Evolutionary conservation across 2,888 invertebrate genomes (phyloP).

Genomic region (Linnaemya tessellans): DNA sequence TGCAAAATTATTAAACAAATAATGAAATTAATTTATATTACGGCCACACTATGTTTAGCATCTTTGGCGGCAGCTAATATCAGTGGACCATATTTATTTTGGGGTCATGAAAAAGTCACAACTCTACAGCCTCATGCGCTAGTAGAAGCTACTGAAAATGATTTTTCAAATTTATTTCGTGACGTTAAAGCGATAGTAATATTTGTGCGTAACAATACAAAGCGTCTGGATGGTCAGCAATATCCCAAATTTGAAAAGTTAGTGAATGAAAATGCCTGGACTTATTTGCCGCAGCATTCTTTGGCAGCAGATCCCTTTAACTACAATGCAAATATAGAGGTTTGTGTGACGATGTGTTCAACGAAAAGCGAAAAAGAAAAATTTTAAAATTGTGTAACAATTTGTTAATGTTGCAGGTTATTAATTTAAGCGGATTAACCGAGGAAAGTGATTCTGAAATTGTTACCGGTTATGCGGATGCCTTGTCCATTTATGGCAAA

Average conservation of each 20-base stretch:
- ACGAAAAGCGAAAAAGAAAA: conserved; percentile 38
- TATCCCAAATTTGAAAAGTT: conserved; percentile 85
- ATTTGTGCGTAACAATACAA: conserved; percentile 85
- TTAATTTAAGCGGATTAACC: conserved; percentile 84
- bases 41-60: conserved; percentile 75
- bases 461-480: conserved; percentile 85
- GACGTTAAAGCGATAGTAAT: conserved; percentile 86
- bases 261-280: conserved; percentile 84
- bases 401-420: conserved; percentile 83
- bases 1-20: conserved; percentile 61
- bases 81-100: conserved; percentile 86
- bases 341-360: conserved; percentile 56
- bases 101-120: conserved; percentile 85
- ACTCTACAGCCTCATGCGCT: conserved; percentile 84
- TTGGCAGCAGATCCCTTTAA: conserved; percentile 86
- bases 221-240: conserved; percentile 84
- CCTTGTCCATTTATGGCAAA: conserved; percentile 85
- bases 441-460: conserved; percentile 85
- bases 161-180: conserved; percentile 85
- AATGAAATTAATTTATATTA: conserved; percentile 76
- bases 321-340: conserved; percentile 86
- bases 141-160: conserved; percentile 85
- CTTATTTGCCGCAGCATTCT: conserved; percentile 85
- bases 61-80: conserved; percentile 80
- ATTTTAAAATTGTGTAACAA: conserved; percentile 20